Evolutionary conservation across 2,797 vertebrate species (phyloP).

Genomic region (Geotrypetes seraphini): DNA sequence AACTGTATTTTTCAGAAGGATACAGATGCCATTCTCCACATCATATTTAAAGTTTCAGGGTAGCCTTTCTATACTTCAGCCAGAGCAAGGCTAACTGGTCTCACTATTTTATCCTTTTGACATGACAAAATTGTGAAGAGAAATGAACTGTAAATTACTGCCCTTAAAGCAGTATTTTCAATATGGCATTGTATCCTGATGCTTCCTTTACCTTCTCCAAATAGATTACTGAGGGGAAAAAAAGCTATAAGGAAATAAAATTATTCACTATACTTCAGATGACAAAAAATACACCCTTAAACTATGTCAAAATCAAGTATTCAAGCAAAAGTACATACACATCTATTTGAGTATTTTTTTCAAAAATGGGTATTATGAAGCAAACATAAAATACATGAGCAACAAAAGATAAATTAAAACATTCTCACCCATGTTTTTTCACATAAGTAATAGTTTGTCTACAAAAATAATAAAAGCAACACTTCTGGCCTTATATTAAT

Average conservation of each 20-base stretch:
- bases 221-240: background rate
- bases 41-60: background rate
- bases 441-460: background rate
- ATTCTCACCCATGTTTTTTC: background rate
- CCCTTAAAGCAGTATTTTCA: background rate
- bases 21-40: no score
- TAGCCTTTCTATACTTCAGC: no score
- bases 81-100: no score
- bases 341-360: constrained; percentile 4
- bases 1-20: background rate
- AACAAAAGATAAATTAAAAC: background rate
- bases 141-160: background rate
- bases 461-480: background rate
- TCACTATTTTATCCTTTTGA: no score
- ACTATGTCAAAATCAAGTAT: background rate
- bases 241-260: background rate
- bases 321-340: background rate
- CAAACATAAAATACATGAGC: no score
- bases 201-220: background rate
- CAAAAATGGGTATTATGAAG: background rate
- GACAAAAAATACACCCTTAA: constrained; percentile 2
- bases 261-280: background rate
- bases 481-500: background rate
- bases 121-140: background rate
- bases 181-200: background rate